phyloP scores from a whole-genome alignment of 2,113 vertebrate genomes.

The Mormyrus lacerda region DNA sequence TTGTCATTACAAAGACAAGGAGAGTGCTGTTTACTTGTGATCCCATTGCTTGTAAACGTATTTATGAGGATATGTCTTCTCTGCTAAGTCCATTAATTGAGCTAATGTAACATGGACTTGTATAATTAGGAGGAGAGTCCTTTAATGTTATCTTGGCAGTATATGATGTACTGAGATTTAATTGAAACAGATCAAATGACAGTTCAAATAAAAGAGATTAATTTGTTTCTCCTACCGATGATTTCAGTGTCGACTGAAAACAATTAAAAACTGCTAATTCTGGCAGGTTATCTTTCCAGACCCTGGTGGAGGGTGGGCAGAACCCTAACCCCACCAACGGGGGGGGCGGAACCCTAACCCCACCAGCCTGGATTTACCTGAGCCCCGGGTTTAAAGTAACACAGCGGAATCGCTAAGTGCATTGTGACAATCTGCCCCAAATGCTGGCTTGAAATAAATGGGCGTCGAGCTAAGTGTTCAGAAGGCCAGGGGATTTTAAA shows the following conservation, averaged over 20 bases:
- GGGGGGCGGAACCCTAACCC: not conserved
- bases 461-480: not conserved
- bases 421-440: not conserved
- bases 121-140: not conserved
- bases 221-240: slow-evolving; percentile 26
- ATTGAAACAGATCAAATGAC: slow-evolving; percentile 16
- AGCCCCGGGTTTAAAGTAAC: not conserved
- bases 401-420: not conserved
- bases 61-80: not conserved
- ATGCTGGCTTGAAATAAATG: not conserved
- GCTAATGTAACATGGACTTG: slow-evolving; percentile 11
- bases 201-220: slow-evolving; percentile 12
- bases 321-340: not conserved
- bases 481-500: slow-evolving; percentile 13
- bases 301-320: not conserved
- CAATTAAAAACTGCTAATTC: slow-evolving; percentile 30
- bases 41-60: slow-evolving; percentile 5
- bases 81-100: slow-evolving; percentile 16
- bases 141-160: slow-evolving; percentile 14
- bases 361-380: not conserved
- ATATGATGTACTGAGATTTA: slow-evolving; percentile 9
- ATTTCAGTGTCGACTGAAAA: slow-evolving; percentile 31
- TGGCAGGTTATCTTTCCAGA: slow-evolving; percentile 20
- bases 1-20: not conserved
- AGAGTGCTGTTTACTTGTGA: not conserved